phyloP scores from a whole-genome alignment of 2,113 vertebrate genomes.

The Nerophis lumbriciformis region DNA sequence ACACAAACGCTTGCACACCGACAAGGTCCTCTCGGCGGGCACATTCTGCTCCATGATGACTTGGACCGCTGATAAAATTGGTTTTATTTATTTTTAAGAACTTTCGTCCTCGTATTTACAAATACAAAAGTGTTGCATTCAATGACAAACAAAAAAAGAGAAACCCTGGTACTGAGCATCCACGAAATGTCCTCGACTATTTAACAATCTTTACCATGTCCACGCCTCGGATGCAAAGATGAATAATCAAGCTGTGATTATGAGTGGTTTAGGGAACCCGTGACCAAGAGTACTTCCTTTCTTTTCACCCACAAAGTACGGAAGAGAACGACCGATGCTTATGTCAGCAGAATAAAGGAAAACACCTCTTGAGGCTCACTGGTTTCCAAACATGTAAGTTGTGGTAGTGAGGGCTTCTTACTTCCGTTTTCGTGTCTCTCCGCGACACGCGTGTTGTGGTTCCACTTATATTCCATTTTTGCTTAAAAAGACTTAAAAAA shows the following conservation, averaged over 20 bases:
- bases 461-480: slow-evolving; percentile 12
- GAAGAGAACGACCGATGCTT: background rate
- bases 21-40: slow-evolving; percentile 34
- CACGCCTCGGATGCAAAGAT: slow-evolving; percentile 10
- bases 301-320: slow-evolving; percentile 16
- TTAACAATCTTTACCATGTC: slow-evolving; percentile 5
- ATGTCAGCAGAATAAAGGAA: background rate
- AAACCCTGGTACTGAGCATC: slow-evolving; percentile 35
- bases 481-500: background rate
- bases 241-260: slow-evolving; percentile 1
- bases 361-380: background rate
- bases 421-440: background rate
- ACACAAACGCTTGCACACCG: slow-evolving; percentile 61
- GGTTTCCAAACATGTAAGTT: background rate
- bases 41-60: slow-evolving; percentile 40
- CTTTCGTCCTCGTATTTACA: slow-evolving; percentile 53
- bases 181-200: slow-evolving; percentile 10
- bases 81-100: slow-evolving; percentile 49
- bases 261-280: slow-evolving; percentile 8
- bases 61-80: slow-evolving; percentile 44
- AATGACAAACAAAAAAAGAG: slow-evolving; percentile 23
- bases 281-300: slow-evolving; percentile 24
- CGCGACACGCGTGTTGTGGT: slow-evolving; percentile 6
- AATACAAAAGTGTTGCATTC: slow-evolving; percentile 44
- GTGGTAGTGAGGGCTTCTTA: background rate